Conservation (phyloP, 2,797 vertebrate genomes). For the Crax fasciolata region DNA sequence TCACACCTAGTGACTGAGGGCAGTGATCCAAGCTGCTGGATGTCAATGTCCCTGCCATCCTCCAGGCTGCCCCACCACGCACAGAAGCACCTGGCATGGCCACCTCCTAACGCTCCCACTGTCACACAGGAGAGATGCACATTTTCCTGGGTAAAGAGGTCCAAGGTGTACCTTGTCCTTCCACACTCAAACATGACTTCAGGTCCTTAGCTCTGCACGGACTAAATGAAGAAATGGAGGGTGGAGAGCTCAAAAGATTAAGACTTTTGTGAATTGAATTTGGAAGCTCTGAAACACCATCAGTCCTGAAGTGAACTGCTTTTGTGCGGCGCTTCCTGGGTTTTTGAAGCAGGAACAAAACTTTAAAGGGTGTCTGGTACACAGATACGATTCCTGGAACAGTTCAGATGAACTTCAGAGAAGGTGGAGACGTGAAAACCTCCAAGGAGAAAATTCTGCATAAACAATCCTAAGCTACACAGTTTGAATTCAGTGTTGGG, state of each 20-base stretch:
- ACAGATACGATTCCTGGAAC: neutral
- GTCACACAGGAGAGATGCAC: neutral
- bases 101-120: neutral
- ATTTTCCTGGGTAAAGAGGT: rapidly evolving
- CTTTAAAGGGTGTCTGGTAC: neutral
- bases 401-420: neutral
- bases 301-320: neutral
- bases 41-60: neutral
- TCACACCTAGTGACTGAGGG: neutral
- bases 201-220: neutral
- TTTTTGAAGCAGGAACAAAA: neutral
- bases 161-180: rapidly evolving
- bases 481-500: neutral
- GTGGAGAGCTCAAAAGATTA: neutral
- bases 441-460: no score
- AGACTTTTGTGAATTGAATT: neutral
- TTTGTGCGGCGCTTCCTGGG: neutral
- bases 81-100: neutral
- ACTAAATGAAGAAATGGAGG: rapidly evolving
- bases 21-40: neutral
- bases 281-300: neutral
- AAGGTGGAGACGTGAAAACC: no score
- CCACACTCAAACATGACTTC: neutral
- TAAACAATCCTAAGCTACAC: neutral
- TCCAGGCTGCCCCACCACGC: neutral